These are phyloP conservation scores for Euzophera pinguis DNA, from an alignment of 2,888 invertebrate genomes.

Conservation along the genomic window DNA sequence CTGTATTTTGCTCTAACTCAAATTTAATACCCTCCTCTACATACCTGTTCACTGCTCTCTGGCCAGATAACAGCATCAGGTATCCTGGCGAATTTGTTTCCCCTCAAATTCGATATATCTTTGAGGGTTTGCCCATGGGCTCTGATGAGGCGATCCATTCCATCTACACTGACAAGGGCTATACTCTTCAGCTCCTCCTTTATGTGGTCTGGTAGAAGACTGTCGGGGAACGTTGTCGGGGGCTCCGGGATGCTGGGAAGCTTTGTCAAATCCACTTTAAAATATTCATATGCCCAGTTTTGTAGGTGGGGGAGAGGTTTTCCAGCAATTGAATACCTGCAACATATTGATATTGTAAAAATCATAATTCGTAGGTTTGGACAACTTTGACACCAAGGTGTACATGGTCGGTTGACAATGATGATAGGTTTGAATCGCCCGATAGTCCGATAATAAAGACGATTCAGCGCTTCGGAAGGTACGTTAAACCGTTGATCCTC, in stretches of 20 bases:
- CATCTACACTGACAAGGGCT: conserved; percentile 76
- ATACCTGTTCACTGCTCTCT: conserved; percentile 86
- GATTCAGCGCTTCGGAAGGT: too few species aligned
- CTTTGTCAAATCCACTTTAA: conserved; percentile 82
- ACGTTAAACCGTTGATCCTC: too few species aligned
- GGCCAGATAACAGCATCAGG: conserved; percentile 98
- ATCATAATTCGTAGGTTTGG: too few species aligned
- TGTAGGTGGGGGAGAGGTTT: conserved; percentile 87
- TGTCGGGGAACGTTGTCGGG: conserved; percentile 83
- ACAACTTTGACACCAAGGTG: too few species aligned
- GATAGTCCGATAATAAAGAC: too few species aligned
- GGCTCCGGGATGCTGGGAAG: conserved; percentile 68
- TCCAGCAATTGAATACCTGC: conserved; percentile 89
- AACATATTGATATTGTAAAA: conserved; percentile 25
- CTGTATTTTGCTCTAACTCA: too few species aligned
- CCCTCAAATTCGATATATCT: conserved; percentile 90
- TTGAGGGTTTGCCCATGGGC: conserved; percentile 96
- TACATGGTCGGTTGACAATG: too few species aligned
- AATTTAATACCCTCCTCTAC: neutral
- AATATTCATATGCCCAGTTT: conserved; percentile 87
- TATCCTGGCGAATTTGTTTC: conserved; percentile 88
- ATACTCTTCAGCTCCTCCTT: conserved; percentile 77
- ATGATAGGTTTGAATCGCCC: too few species aligned
- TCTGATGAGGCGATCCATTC: conserved; percentile 90
- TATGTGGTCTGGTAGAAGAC: conserved; percentile 81